Evolutionary conservation across 2,113 vertebrate species (phyloP), one percentile per base, ranked within the genome.

Genomic region (Nestor notabilis): DNA sequence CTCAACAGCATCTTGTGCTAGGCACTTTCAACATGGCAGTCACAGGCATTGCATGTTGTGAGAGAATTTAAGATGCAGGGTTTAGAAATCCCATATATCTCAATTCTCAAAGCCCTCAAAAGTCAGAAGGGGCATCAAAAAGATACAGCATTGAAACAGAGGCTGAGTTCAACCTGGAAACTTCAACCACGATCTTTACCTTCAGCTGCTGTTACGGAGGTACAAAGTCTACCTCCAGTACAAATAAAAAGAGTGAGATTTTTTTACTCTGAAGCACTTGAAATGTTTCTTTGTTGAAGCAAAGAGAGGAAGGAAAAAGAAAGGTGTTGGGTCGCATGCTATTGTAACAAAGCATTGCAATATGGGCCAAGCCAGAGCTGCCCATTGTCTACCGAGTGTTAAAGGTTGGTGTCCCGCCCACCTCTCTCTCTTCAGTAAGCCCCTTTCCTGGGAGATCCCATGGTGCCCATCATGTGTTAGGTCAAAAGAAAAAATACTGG

Each of bases 401-500:
- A 60, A 37, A 93, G 60, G 11, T 29, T 29, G 21, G 52, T 70
- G 68, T 68, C 29, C 64, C 65, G 94, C 47, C 77, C 19, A 55
- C 2, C 12, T 10, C 66, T 69, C 47, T 18, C 27, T 87, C 56
- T 66, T 70, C 78, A 61, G 14, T 13, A 33, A 85, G 39, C 18
- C 27, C 16, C 18, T 50, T 92, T 87, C 69, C 77, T 15, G 0
- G 52, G 81, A 85, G 70, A 93, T 6, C 7, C n/a, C 64, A 29
- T 44, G 56, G 28, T 68, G 39, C 29, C 65, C 52, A 50, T 39
- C 87, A 37, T 18, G 39, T 55, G 39, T 65, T 68, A 79, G 69
- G 61, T 93, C 60, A 90, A 83, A 86, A 90, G 23, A 29, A 71
- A 84, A 86, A 83, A 39, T 29, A 68, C 23, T 33, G 43, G 37